A percentile compares a stretch with the other conserved stretches of the same genome.
Evolutionary conservation across 2,113 vertebrate species (phyloP).

Genomic region (Zosterops lateralis): DNA sequence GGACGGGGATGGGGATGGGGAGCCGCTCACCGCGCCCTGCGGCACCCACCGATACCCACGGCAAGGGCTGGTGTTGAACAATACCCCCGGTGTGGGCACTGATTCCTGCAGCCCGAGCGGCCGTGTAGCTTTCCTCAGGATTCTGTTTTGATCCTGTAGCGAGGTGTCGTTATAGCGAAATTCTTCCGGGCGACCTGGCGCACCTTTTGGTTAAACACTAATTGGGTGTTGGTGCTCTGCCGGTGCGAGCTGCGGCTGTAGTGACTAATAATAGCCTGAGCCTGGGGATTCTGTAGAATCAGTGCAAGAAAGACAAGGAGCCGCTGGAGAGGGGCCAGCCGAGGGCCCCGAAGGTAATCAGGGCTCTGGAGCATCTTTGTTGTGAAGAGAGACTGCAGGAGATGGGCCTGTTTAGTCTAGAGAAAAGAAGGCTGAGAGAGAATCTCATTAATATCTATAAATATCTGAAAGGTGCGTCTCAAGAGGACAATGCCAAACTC

Average conservation of each 20-base stretch:
- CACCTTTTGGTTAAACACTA: background rate
- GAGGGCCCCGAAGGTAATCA: background rate
- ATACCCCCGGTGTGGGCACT: accelerated
- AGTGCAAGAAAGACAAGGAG: background rate
- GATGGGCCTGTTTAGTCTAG: background rate
- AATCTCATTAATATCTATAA: background rate
- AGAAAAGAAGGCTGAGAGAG: background rate
- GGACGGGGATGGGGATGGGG: background rate
- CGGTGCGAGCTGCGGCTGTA: background rate
- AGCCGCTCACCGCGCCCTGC: background rate
- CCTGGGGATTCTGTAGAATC: background rate
- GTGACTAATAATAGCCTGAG: background rate
- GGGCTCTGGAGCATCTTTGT: background rate
- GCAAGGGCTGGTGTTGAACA: background rate
- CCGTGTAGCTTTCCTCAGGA: background rate
- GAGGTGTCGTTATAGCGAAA: background rate
- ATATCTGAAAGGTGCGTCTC: background rate
- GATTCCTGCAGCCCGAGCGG: background rate
- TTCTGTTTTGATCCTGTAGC: background rate
- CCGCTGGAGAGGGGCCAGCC: background rate
- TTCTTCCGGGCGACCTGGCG: background rate
- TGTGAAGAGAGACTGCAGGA: background rate
- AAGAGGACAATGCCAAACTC: background rate
- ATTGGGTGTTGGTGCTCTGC: constrained; percentile 13
- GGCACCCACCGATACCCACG: background rate